These are phyloP conservation scores for Rhynchomys soricoides DNA, from an alignment of 2,113 vertebrate genomes.

Conservation along the genomic window DNA sequence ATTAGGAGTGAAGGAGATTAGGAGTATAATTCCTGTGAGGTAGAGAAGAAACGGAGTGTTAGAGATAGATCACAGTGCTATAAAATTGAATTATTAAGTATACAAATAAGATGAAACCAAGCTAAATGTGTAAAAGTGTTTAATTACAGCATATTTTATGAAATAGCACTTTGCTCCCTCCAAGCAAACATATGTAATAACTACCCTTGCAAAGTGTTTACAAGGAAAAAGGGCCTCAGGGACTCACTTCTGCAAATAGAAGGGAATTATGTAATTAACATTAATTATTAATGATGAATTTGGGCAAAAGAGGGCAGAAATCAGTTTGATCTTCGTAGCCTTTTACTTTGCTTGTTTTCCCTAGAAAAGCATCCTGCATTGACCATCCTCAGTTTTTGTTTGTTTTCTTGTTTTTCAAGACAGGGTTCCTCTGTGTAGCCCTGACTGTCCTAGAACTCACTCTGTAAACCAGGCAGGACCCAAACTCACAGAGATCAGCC, in stretches of 20 bases:
- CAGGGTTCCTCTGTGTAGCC: too few relatives aligned
- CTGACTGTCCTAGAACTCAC: too few relatives aligned
- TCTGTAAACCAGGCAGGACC: too few relatives aligned
- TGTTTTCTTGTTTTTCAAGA: too few relatives aligned
- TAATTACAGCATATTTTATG: constrained; percentile 3
- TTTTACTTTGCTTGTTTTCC: background rate
- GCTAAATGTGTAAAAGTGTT: background rate
- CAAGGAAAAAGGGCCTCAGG: background rate
- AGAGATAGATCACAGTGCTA: background rate
- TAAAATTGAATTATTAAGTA: constrained; percentile 32
- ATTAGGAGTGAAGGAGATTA: background rate
- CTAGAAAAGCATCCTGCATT: background rate
- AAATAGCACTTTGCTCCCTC: constrained; percentile 47
- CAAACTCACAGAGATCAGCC: too few relatives aligned
- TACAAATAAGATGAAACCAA: background rate
- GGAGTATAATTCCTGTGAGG: background rate
- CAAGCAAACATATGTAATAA: background rate
- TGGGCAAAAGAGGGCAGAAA: background rate
- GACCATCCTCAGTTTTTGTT: background rate
- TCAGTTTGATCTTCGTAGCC: background rate
- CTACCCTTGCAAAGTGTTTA: background rate
- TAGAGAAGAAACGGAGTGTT: background rate
- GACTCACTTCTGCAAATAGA: constrained; percentile 44
- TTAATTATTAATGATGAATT: constrained; percentile 34
- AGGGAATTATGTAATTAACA: background rate